These are phyloP conservation scores for Meriones psammophilus DNA, from an alignment of 2,797 vertebrate genomes.

Conservation along the genomic window DNA sequence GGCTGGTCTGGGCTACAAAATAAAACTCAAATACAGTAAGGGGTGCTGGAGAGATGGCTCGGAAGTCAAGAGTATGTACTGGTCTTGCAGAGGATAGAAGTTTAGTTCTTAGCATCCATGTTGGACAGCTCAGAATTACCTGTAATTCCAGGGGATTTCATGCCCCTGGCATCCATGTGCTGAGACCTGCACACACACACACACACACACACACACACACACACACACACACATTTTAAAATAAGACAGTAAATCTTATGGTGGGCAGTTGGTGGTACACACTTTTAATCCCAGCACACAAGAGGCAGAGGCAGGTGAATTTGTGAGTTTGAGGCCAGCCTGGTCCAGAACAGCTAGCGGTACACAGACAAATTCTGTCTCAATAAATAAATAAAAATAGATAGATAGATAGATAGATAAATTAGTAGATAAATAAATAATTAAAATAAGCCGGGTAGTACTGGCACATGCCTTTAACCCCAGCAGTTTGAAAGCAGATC, in stretches of 20 bases:
- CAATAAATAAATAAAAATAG: neutral
- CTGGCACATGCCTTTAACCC: too few relatives aligned
- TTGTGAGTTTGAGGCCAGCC: neutral
- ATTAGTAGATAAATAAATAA: neutral
- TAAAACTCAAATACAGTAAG: neutral
- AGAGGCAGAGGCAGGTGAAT: neutral
- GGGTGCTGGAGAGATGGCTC: neutral
- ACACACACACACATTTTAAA: too few relatives aligned
- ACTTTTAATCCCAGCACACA: neutral
- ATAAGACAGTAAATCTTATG: neutral
- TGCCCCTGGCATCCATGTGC: neutral
- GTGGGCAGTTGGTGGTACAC: neutral
- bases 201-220: neutral
- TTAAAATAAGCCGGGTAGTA: neutral
- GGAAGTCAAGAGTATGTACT: neutral
- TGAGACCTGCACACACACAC: neutral
- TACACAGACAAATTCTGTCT: neutral
- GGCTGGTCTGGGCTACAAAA: neutral
- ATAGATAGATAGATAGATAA: neutral
- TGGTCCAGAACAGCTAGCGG: neutral
- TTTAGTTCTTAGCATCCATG: neutral
- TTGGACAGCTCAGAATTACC: neutral
- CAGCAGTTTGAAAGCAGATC: too few relatives aligned
- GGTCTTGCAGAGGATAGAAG: neutral
- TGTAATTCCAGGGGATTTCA: neutral